These are phyloP conservation scores for Euphydryas editha DNA, from an alignment of 2,888 invertebrate genomes.

Conservation along the genomic window DNA sequence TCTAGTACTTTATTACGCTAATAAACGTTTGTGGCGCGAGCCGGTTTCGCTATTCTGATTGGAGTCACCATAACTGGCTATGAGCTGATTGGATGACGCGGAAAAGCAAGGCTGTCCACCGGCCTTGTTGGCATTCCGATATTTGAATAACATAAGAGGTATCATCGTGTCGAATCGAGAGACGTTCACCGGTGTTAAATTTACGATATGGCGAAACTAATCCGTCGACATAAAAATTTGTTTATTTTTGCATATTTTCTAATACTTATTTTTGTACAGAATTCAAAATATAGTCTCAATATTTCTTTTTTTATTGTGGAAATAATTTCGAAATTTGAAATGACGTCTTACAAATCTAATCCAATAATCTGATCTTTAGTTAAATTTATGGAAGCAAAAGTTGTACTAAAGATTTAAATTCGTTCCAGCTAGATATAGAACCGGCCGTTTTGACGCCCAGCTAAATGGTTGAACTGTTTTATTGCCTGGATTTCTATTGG, in stretches of 20 bases:
- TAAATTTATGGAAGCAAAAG: constrained; percentile 24
- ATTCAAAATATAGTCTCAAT: neutral
- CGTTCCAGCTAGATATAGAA: constrained; percentile 31
- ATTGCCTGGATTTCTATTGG: constrained; percentile 55
- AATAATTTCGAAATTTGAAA: neutral
- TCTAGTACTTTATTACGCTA: constrained; percentile 80
- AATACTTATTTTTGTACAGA: neutral
- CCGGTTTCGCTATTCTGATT: constrained; percentile 75
- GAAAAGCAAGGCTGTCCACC: constrained; percentile 76
- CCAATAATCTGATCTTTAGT: constrained; percentile 12
- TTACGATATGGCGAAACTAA: constrained; percentile 25
- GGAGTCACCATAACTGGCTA: constrained; percentile 66
- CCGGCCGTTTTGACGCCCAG: constrained; percentile 44
- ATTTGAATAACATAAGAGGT: constrained; percentile 49
- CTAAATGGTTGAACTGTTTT: constrained; percentile 56
- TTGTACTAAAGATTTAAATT: constrained; percentile 30
- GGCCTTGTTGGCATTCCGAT: constrained; percentile 77
- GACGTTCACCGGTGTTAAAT: constrained; percentile 28
- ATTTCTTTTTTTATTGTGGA: neutral
- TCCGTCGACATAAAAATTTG: constrained; percentile 9
- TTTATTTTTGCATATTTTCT: constrained; percentile 2
- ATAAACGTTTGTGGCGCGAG: constrained; percentile 77
- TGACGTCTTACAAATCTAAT: constrained; percentile 12
- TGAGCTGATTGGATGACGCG: constrained; percentile 78
- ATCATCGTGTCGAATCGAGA: constrained; percentile 27